A percentile compares a stretch with the other conserved stretches of the same genome.
Evolutionary conservation across 2,888 invertebrate species (phyloP).

Genomic region (Oxytorus armatus): DNA sequence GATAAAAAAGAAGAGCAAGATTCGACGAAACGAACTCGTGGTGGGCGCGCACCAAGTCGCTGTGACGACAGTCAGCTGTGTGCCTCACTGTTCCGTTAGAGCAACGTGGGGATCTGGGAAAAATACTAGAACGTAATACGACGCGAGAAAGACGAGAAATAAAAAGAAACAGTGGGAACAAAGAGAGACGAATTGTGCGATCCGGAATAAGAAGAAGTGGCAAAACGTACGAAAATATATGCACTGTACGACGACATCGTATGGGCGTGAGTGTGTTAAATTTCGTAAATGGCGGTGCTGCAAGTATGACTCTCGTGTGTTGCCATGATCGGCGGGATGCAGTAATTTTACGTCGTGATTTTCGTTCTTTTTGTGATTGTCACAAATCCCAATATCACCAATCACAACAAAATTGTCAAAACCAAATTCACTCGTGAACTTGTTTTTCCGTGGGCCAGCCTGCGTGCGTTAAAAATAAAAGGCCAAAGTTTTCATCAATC

Average conservation of each 20-base stretch:
- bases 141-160: conserved; percentile 19
- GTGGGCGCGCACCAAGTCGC: conserved; percentile 48
- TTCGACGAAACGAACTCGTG: conserved; percentile 40
- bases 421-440: neutral
- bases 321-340: conserved; percentile 73
- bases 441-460: conserved; percentile 21
- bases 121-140: conserved; percentile 20
- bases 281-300: conserved; percentile 80
- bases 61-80: conserved; percentile 61
- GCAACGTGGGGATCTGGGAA: conserved; percentile 21
- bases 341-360: conserved; percentile 75
- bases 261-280: conserved; percentile 52
- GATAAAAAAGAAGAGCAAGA: conserved; percentile 26
- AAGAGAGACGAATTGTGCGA: neutral
- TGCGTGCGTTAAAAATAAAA: conserved; percentile 4
- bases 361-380: neutral
- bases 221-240: conserved; percentile 7
- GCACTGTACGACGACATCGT: neutral
- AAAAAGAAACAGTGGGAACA: neutral
- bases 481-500: conserved; percentile 4
- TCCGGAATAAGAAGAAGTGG: conserved; percentile 1
- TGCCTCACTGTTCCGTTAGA: conserved; percentile 40
- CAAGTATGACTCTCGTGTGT: conserved; percentile 75
- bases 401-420: conserved; percentile 3
- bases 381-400: conserved; percentile 8